Conservation (phyloP, 2,797 vertebrate species). For the Etheostoma nigrum region DNA sequence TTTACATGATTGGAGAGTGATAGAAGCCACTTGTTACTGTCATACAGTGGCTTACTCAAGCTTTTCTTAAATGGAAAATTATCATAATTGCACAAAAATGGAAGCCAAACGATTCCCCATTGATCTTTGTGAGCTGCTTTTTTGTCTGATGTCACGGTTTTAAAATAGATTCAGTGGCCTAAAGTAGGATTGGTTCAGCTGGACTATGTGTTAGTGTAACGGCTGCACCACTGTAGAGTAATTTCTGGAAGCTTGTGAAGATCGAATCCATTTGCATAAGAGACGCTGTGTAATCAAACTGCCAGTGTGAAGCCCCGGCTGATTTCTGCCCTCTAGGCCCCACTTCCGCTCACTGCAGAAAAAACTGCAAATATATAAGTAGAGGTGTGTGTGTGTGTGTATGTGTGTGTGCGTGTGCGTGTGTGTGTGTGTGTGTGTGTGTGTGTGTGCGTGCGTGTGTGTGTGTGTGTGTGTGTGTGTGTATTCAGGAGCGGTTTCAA, state of each 20-base stretch:
- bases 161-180: neutral
- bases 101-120: neutral
- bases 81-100: neutral
- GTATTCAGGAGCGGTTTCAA: conserved; percentile 91
- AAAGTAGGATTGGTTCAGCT: neutral
- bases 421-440: too few species aligned
- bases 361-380: too few species aligned
- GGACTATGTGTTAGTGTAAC: neutral
- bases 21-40: conserved; percentile 15
- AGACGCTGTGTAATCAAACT: conserved; percentile 42
- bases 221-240: neutral
- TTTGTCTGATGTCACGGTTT: too few species aligned
- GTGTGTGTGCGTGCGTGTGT: too few species aligned
- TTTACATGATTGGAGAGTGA: conserved; percentile 14
- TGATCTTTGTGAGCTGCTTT: neutral
- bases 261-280: conserved; percentile 43
- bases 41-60: neutral
- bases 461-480: conserved; percentile 30
- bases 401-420: too few species aligned
- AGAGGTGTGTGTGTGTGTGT: too few species aligned
- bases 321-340: too few species aligned
- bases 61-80: neutral
- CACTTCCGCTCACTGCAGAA: too few species aligned
- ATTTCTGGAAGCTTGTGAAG: conserved; percentile 15
- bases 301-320: conserved; percentile 9